Evolutionary conservation across 2,797 vertebrate genomes (phyloP).

Genomic region (Sebastes vulpes): DNA sequence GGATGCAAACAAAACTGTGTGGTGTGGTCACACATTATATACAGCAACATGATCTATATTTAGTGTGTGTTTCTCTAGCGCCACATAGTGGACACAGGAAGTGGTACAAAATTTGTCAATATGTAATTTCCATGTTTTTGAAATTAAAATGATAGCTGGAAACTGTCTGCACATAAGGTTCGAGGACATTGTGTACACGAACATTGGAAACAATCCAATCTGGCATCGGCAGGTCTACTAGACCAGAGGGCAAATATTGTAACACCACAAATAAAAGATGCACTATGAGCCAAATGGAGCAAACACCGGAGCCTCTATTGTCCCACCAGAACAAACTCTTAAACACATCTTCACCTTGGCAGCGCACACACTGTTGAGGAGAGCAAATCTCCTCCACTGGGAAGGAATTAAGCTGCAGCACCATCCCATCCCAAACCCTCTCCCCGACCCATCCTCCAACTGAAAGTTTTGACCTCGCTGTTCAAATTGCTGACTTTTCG

Average conservation of each 20-base stretch:
- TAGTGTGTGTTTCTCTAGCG: neutral
- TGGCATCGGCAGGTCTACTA: neutral
- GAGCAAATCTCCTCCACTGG: neutral
- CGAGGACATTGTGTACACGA: neutral
- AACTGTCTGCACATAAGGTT: neutral
- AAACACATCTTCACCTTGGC: neutral
- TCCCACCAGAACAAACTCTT: slow-evolving; percentile 17
- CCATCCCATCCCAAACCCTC: slow-evolving; percentile 17
- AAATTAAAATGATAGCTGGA: neutral
- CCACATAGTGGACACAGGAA: neutral
- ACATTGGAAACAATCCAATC: slow-evolving; percentile 22
- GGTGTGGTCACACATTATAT: neutral
- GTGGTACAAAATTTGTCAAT: neutral
- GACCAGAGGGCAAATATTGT: slow-evolving; percentile 10
- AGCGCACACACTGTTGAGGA: neutral
- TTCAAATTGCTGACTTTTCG: slow-evolving; percentile 54
- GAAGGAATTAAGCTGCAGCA: slow-evolving; percentile 17
- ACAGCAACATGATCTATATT: neutral
- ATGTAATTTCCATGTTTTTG: neutral
- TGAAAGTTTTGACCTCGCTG: slow-evolving; percentile 61
- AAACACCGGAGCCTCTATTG: slow-evolving; percentile 1
- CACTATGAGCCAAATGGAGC: slow-evolving; percentile 7
- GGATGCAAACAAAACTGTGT: neutral
- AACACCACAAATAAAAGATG: slow-evolving; percentile 16
- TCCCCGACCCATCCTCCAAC: slow-evolving; percentile 21